A percentile compares a stretch with the other conserved stretches of the same genome.
Evolutionary conservation across 2,113 vertebrate species (phyloP).

Genomic region (Phasianus colchicus): DNA sequence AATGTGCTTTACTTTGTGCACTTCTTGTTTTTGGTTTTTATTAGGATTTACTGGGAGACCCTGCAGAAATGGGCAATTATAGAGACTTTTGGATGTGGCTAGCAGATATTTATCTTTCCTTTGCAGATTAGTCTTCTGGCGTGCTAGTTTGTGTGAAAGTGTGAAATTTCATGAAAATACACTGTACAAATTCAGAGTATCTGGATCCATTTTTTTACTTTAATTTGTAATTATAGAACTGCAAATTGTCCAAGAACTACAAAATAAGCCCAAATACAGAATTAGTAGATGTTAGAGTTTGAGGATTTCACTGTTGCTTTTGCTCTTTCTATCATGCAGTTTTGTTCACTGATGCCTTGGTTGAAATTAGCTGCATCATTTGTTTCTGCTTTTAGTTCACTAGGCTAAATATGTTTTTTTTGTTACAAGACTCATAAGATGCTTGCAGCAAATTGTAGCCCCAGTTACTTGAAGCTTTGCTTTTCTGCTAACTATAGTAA

Average conservation of each 20-base stretch:
- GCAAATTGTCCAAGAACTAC: neutral
- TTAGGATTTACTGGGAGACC: neutral
- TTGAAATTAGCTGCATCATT: conserved; percentile 17
- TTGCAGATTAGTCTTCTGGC: neutral
- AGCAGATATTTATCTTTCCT: neutral
- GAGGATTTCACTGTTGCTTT: neutral
- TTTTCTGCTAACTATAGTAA: conserved; percentile 65
- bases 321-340: neutral
- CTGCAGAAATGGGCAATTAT: neutral
- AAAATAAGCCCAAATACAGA: neutral
- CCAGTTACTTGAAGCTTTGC: conserved; percentile 46
- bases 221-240: neutral
- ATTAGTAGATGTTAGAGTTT: neutral
- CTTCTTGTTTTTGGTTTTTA: neutral
- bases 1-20: neutral
- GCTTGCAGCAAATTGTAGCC: conserved; percentile 48
- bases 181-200: neutral
- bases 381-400: conserved; percentile 61
- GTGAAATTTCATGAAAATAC: neutral
- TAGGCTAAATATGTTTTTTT: conserved; percentile 58
- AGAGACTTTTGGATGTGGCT: neutral
- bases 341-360: conserved; percentile 21
- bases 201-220: neutral
- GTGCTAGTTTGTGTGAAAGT: neutral
- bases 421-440: conserved; percentile 13